Evolutionary conservation across 1,140 invertebrate species (phyloP).

Genomic region (Pseudobourletiella spinata): DNA sequence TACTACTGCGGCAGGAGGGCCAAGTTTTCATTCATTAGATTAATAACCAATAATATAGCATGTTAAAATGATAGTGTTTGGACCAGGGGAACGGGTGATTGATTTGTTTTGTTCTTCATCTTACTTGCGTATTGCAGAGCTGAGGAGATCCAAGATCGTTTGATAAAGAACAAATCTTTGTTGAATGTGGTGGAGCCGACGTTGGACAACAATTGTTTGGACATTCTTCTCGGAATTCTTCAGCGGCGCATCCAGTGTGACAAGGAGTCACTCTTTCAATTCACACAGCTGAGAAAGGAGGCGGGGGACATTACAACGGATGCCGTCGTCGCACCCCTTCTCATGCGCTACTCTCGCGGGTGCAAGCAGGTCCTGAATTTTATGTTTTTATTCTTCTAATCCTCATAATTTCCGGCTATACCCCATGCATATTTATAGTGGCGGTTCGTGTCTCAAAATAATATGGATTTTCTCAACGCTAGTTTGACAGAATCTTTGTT

Average conservation of each 20-base stretch:
- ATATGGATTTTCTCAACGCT: no score
- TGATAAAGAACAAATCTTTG: conserved; percentile 85
- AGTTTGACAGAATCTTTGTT: no score
- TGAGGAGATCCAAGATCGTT: conserved; percentile 58
- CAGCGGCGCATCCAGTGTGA: conserved; percentile 57
- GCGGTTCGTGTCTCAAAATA: no score
- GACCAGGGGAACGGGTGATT: no score
- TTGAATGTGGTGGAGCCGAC: conserved; percentile 70
- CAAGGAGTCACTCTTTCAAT: conserved; percentile 60
- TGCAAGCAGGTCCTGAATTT: conserved; percentile 62
- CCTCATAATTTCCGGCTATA: no score
- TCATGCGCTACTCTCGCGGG: conserved; percentile 74
- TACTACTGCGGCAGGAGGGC: no score
- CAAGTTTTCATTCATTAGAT: no score
- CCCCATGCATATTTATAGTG: no score
- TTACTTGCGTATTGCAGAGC: conserved; percentile 10
- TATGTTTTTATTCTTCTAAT: no score
- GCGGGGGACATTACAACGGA: conserved; percentile 46
- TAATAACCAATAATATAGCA: no score
- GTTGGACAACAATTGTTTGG: conserved; percentile 47
- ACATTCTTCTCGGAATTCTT: conserved; percentile 51
- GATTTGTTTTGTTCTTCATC: no score
- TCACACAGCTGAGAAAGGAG: conserved; percentile 54
- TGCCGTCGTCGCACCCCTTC: conserved; percentile 59
- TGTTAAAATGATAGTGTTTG: no score